Percentiles rank a stretch among this genome's conserved stretches.
phyloP scores from a whole-genome alignment of 2,113 vertebrate species.

The Picathartes gymnocephalus region DNA sequence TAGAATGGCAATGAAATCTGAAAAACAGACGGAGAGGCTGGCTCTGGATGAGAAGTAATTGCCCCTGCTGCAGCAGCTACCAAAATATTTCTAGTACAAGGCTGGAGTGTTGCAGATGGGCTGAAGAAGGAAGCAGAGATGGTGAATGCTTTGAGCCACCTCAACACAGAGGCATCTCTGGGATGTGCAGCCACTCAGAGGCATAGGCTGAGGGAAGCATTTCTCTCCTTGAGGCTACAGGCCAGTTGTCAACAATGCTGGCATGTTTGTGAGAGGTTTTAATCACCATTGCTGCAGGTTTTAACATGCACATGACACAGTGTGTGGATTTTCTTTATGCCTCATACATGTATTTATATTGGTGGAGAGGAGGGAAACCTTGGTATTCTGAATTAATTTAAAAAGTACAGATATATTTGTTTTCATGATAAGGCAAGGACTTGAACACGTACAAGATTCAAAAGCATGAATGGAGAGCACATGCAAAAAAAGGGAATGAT shows the following conservation, averaged over 20 bases:
- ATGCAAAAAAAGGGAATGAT: neutral
- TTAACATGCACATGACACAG: neutral
- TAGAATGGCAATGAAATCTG: neutral
- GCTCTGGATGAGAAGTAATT: neutral
- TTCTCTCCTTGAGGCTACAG: neutral
- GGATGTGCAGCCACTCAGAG: neutral
- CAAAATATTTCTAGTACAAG: neutral
- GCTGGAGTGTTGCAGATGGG: neutral
- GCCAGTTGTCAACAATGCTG: neutral
- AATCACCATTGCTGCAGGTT: neutral
- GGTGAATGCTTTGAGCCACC: neutral
- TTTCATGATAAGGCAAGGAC: neutral
- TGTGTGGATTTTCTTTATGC: neutral
- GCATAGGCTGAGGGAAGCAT: neutral
- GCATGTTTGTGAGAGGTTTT: neutral
- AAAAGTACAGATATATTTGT: neutral
- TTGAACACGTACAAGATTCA: neutral
- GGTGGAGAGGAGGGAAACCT: neutral
- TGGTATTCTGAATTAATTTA: neutral
- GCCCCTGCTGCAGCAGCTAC: neutral
- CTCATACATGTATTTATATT: neutral
- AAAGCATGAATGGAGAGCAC: constrained; percentile 24
- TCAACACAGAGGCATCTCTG: neutral
- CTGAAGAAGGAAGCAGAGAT: neutral
- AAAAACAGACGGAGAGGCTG: neutral